Percentiles rank a stretch among this genome's conserved stretches.
phyloP scores from a whole-genome alignment of 1,140 invertebrate genomes.

The Eumeta japonica region DNA sequence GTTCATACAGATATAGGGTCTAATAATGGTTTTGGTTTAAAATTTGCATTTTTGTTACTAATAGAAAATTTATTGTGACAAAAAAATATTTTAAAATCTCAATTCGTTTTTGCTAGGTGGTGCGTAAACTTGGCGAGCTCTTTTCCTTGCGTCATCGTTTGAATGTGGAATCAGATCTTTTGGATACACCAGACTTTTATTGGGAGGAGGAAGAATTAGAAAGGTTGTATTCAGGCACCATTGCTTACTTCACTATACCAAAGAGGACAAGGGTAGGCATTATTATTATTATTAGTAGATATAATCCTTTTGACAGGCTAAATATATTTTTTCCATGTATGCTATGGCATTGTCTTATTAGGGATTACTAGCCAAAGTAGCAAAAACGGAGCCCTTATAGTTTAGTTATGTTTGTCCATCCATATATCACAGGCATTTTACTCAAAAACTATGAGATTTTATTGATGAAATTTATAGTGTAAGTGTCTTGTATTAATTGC shows the following conservation, averaged over 20 bases:
- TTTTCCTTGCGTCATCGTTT: slow-evolving; percentile 86
- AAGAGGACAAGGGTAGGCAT: slow-evolving; percentile 67
- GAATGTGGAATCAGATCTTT: slow-evolving; percentile 88
- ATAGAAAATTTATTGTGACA: no score
- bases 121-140: slow-evolving; percentile 88
- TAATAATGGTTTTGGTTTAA: no score
- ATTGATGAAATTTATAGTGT: no score
- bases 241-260: slow-evolving; percentile 79
- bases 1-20: no score
- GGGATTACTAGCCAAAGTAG: no score
- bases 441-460: no score
- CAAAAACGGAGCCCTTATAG: no score
- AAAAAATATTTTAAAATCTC: not conserved
- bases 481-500: no score
- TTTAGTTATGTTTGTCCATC: no score
- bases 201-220: slow-evolving; percentile 92
- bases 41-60: no score
- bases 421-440: no score
- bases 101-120: slow-evolving; percentile 47
- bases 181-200: slow-evolving; percentile 96
- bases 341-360: no score
- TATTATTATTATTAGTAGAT: slow-evolving; percentile 1
- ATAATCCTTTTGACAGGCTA: not conserved
- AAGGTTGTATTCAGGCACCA: slow-evolving; percentile 75
- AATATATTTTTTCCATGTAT: slow-evolving; percentile 1